These are phyloP conservation scores for Hepsetus odoe DNA, from an alignment of 2,113 vertebrate genomes.

Conservation along the genomic window DNA sequence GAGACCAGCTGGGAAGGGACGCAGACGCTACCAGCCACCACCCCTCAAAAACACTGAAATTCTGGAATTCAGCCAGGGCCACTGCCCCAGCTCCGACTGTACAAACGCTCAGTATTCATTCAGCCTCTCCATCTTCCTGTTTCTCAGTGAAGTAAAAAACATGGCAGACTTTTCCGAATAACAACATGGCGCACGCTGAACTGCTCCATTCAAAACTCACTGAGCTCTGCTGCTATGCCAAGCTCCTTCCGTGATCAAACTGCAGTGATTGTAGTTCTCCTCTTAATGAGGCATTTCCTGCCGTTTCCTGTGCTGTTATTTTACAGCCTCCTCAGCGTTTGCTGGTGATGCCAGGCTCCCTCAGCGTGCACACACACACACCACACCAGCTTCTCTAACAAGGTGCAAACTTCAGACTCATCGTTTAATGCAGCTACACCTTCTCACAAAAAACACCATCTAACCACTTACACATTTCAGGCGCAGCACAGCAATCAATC, in stretches of 20 bases:
- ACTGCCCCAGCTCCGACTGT: conserved; percentile 13
- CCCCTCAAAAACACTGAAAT: conserved; percentile 30
- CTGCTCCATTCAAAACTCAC: not conserved
- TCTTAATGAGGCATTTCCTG: conserved; percentile 43
- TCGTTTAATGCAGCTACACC: conserved; percentile 29
- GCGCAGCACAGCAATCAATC: conserved; percentile 27
- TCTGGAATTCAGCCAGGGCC: conserved; percentile 46
- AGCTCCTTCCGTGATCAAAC: not conserved
- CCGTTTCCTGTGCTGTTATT: conserved; percentile 29
- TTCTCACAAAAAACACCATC: not conserved
- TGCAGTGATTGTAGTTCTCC: not conserved
- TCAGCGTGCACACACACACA: not conserved
- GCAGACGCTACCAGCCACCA: conserved; percentile 25
- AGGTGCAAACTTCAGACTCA: conserved; percentile 24
- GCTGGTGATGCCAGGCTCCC: not conserved
- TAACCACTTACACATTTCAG: conserved; percentile 45
- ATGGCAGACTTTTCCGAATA: not conserved
- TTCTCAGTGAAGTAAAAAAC: conserved; percentile 9
- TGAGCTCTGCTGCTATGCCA: not conserved
- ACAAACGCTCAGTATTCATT: not conserved
- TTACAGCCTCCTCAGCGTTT: conserved; percentile 29
- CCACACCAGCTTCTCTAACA: not conserved
- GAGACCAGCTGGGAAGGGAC: conserved; percentile 18
- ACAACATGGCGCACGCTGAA: not conserved
- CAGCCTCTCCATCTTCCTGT: conserved; percentile 10